A percentile compares a stretch with the other conserved stretches of the same genome.
Evolutionary conservation across 2,888 invertebrate species (phyloP).

Genomic region (Aphrophora alni): DNA sequence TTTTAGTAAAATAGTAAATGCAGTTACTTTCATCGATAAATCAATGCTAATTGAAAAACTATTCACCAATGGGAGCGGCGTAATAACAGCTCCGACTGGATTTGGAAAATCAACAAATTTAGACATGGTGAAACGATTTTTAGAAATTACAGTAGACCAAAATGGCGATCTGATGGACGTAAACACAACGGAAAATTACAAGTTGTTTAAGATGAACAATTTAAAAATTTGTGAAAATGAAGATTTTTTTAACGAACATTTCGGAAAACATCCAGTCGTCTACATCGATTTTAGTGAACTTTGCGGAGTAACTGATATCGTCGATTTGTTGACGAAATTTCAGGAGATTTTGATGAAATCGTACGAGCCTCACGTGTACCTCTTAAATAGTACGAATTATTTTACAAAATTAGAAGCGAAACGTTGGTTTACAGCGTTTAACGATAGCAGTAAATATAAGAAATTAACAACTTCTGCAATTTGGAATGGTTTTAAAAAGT

Average conservation of each 20-base stretch:
- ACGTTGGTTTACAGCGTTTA: background rate
- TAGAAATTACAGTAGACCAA: background rate
- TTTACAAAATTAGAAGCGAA: background rate
- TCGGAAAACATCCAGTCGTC: background rate
- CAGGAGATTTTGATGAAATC: background rate
- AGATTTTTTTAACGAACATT: background rate
- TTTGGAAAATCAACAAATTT: background rate
- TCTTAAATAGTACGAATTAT: background rate
- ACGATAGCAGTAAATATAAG: background rate
- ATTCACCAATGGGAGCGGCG: background rate
- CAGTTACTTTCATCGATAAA: background rate
- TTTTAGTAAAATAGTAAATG: background rate
- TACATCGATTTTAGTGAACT: background rate
- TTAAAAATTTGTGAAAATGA: background rate
- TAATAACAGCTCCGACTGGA: background rate
- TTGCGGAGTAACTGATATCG: background rate
- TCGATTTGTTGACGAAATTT: background rate
- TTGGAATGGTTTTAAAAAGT: background rate
- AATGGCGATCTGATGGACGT: background rate
- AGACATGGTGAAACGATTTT: background rate
- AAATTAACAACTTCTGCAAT: background rate
- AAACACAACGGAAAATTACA: background rate
- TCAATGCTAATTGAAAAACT: background rate
- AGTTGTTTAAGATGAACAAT: background rate
- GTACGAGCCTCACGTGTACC: background rate